Base-by-base conservation (phyloP, 2,797 vertebrate genomes). In the Decapterus maruadsi region DNA sequence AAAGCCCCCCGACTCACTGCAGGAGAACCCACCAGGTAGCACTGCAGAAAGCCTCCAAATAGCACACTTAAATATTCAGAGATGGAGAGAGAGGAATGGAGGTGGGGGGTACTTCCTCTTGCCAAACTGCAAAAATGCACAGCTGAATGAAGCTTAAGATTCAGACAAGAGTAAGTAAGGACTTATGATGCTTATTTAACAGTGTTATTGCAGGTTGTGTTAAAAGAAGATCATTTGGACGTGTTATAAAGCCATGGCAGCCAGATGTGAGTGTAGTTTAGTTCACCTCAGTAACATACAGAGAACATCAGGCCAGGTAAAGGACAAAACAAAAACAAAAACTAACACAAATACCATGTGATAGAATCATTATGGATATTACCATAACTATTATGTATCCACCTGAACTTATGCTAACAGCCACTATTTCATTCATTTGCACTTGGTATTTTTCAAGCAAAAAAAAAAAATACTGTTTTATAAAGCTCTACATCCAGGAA, bases 261-360 rank as follows among this genome's bases (percentile, higher is more conserved):
- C 48, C 76, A 77, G 61, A 58, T 80, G 68, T 70, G 48, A 82
- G 77, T 45, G 80, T 45, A 29, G 57, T 78, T 88, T 77, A 84
- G 90, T 92, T 90, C 85, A 88, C 88, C 88, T 85, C 84, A 40
- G 84, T 67, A 16, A 64, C 87, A 85, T 68, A 77, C 84, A 89
- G 87, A 79, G 83, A 89, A 85, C 77, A 85, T 84, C 53, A 75
- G 83, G 83, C 70, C 69, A 38, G 61, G 20, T 36, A 65, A 14
- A 55, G 4, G 10, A 65, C 8, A 13, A 12, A 59, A 29, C 12
- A 4, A 55, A 72, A 73, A 8, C 0, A 13, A 43, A 20, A 78
- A n/a, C 0, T 43, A n/a, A 55, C 38, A 31, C 16, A 36, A 53
- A 50, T 13, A 66, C 29, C 6, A 14, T 0, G 1, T 71, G 20